Evolutionary conservation across 2,113 vertebrate genomes (phyloP).

Genomic region (Hylia prasina): DNA sequence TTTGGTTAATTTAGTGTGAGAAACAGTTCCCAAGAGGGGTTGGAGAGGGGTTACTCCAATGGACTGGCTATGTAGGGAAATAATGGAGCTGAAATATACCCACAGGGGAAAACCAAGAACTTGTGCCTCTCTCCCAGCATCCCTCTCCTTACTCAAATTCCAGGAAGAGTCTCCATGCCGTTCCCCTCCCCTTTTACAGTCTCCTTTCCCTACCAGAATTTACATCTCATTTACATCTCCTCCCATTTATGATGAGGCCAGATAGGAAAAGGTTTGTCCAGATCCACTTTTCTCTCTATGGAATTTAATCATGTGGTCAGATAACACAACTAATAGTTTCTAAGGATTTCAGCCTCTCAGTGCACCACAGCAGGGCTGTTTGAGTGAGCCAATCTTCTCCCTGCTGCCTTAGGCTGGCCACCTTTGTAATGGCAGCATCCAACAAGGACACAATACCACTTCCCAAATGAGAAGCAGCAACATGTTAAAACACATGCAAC

Average conservation of each 20-base stretch:
- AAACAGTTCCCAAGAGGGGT: neutral
- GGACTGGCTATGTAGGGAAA: neutral
- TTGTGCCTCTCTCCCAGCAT: neutral
- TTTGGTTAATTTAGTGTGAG: neutral
- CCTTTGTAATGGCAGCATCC: neutral
- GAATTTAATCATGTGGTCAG: neutral
- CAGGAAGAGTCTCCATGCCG: rapidly evolving
- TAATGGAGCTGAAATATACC: neutral
- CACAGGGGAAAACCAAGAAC: neutral
- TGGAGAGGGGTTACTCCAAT: neutral
- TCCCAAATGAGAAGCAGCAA: neutral
- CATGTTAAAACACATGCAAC: neutral
- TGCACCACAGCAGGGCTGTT: neutral
- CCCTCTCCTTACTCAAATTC: neutral
- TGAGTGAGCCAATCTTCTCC: neutral
- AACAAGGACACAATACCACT: neutral
- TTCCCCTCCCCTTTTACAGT: neutral
- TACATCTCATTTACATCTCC: neutral
- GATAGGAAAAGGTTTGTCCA: neutral
- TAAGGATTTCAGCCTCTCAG: neutral
- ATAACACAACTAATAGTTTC: neutral
- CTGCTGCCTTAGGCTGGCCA: neutral
- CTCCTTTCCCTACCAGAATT: neutral
- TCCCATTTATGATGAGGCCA: neutral
- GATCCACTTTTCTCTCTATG: neutral